phyloP scores from a whole-genome alignment of 2,797 vertebrate species.

The Enteromius trimaculatus region DNA sequence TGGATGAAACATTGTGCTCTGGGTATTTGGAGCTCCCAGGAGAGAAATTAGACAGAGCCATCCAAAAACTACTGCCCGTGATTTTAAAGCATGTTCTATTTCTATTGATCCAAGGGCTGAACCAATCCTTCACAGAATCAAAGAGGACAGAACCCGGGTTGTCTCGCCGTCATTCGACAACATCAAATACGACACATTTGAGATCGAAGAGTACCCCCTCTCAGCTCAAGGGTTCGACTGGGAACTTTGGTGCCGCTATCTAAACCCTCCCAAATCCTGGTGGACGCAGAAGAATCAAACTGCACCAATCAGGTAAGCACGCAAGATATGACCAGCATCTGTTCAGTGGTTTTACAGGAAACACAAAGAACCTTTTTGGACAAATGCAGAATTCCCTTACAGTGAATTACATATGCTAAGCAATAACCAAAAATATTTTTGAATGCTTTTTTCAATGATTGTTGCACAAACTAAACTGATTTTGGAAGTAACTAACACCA shows the following conservation, averaged over 20 bases:
- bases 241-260: conserved; percentile 96
- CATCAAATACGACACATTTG: conserved; percentile 96
- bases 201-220: conserved; percentile 93
- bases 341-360: not conserved
- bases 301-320: conserved; percentile 89
- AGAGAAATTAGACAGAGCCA: not conserved
- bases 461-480: not conserved
- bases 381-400: not conserved
- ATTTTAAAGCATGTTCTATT: conserved; percentile 1
- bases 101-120: conserved; percentile 82
- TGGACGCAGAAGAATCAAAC: conserved; percentile 93
- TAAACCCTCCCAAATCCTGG: conserved; percentile 95
- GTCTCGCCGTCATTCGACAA: conserved; percentile 97
- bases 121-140: conserved; percentile 90
- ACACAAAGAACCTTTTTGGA: not conserved
- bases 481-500: not conserved
- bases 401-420: not conserved
- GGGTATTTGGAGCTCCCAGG: not conserved
- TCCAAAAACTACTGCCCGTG: not conserved
- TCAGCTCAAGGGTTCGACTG: conserved; percentile 97
- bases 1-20: conserved; percentile 3
- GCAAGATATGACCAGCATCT: not conserved
- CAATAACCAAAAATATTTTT: not conserved
- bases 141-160: conserved; percentile 90
- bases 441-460: not conserved